Evolutionary conservation across 2,888 invertebrate species (phyloP).

Genomic region (Tipula helvola): DNA sequence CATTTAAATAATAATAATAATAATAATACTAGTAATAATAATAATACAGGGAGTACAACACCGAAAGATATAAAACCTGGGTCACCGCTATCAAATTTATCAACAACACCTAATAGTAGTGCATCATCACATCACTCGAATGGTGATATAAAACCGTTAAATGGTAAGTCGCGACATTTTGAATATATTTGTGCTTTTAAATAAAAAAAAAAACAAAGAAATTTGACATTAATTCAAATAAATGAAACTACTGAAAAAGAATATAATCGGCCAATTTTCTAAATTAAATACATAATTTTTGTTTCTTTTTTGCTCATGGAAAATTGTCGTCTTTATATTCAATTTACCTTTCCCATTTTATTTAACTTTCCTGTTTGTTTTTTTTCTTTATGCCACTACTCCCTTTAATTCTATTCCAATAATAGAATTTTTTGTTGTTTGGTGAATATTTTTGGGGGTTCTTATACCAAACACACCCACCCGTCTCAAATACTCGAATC

Average conservation of each 20-base stretch:
- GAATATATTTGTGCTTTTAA: neutral
- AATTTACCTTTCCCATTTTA: neutral
- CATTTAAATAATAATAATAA: conserved; percentile 9
- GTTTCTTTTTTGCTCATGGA: neutral
- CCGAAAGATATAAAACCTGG: conserved; percentile 19
- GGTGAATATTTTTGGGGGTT: neutral
- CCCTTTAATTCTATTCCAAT: neutral
- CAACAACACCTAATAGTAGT: conserved; percentile 21
- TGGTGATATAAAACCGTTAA: conserved; percentile 20
- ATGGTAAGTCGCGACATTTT: conserved; percentile 17
- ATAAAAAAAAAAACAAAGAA: neutral
- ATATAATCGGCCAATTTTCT: conserved; percentile 15
- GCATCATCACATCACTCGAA: conserved; percentile 21
- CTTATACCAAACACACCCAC: neutral
- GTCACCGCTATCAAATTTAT: conserved; percentile 20
- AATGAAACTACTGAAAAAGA: conserved; percentile 13
- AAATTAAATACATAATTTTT: conserved; percentile 14
- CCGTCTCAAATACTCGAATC: neutral
- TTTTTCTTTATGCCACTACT: neutral
- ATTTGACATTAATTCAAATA: conserved; percentile 16
- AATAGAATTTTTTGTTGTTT: neutral
- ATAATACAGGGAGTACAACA: conserved; percentile 15
- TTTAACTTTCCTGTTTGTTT: neutral
- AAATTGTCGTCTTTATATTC: conserved; percentile 7
- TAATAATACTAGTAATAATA: conserved; percentile 11